Evolutionary conservation across 2,888 invertebrate genomes (phyloP).

Genomic region (Synanthedon myopaeformis): DNA sequence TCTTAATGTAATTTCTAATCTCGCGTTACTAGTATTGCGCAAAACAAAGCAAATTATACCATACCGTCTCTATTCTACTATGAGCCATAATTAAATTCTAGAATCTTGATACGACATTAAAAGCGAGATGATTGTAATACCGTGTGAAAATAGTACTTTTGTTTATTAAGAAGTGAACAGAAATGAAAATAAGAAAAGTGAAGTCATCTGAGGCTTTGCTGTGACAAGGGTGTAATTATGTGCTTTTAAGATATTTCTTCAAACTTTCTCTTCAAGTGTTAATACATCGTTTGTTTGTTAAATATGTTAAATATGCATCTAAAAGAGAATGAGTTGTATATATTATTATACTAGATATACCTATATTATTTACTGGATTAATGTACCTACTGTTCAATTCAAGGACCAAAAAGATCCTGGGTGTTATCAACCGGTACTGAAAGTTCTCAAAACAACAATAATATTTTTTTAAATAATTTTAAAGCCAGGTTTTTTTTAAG

Average conservation of each 20-base stretch:
- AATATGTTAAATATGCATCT: too few species aligned
- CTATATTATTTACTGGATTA: too few species aligned
- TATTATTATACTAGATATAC: too few species aligned
- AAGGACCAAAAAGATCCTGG: too few species aligned
- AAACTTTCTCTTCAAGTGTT: neutral
- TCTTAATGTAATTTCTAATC: neutral
- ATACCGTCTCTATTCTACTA: conserved; percentile 1
- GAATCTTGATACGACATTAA: conserved; percentile 14
- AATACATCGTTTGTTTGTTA: too few species aligned
- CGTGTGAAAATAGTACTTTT: conserved; percentile 27
- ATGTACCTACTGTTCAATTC: too few species aligned
- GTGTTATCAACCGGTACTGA: too few species aligned
- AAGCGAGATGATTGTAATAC: conserved; percentile 21
- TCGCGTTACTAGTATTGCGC: neutral
- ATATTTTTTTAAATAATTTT: too few species aligned
- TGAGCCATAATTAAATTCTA: conserved; percentile 9
- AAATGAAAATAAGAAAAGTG: conserved; percentile 33
- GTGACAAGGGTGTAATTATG: conserved; percentile 14
- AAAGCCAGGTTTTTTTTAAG: too few species aligned
- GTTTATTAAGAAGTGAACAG: conserved; percentile 16
- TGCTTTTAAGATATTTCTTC: neutral
- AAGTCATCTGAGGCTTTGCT: conserved; percentile 12
- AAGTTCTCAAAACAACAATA: too few species aligned
- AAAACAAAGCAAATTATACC: neutral
- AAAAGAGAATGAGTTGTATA: too few species aligned